Base-by-base conservation (phyloP, 2,888 invertebrate genomes). In the Sycophila texana region DNA sequence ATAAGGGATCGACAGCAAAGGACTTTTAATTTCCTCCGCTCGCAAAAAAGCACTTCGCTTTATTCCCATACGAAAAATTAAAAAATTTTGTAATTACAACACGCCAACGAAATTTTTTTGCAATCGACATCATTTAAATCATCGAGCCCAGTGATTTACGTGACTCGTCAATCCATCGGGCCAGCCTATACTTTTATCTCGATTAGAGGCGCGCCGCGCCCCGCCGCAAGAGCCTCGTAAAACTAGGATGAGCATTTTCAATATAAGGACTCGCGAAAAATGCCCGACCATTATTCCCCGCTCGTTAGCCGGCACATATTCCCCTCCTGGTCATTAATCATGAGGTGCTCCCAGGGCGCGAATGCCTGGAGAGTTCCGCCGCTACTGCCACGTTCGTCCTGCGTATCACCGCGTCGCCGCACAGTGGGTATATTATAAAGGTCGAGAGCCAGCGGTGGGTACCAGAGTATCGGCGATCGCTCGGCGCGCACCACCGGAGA, bases 401-500 rank as follows among this genome's bases (percentile, higher is more conserved):
- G 39, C 39, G 39, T 39, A 39, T 39, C 39, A 39, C 63, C 30
- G 16, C 12, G n/a, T 30, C n/a, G 70, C 26, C 26, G 16, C 12
- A 16, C 12, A 60, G 14, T 5, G 18, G 13, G 2, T 55, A 61
- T 30, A 74, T 66, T 66, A 74, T 66, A 74, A 66, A 65, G 49
- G 66, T 18, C 60, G 60, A 18, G 60, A 3, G 74, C 13, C 39
- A 7, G 39, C 39, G 39, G 10, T 10, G 12, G 16, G 10, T n/a
- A 5, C n/a, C 1, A 13, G 61, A n/a, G 70, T 66, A 74, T 20
- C 63, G 75, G 22, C 72, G 79, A 77, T 39, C 14, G 39, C 39
- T 63, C 63, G 63, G 30, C 61, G 26, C n/a, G 61, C 16, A n/a
- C 61, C 39, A 39, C 47, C n/a, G 18, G 18, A 22, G 58, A 22